Percentiles rank a stretch among this genome's conserved stretches.
phyloP scores from a whole-genome alignment of 2,888 invertebrate genomes.

The Empis livida region DNA sequence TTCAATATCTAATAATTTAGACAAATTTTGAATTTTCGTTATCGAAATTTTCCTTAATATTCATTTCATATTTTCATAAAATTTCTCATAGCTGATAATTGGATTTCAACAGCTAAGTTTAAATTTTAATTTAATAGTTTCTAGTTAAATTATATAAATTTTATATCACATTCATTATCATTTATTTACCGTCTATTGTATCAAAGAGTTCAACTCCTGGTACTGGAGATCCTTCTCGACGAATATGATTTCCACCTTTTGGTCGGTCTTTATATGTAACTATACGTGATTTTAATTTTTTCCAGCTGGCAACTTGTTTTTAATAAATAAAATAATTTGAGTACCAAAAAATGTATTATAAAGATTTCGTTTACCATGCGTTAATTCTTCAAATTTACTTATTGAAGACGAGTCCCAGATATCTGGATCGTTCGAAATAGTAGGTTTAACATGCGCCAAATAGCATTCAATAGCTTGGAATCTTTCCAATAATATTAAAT shows the following conservation, averaged over 20 bases:
- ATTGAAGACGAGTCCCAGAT: constrained; percentile 50
- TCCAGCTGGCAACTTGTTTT: constrained; percentile 66
- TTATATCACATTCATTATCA: too few species aligned
- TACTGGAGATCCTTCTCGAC: constrained; percentile 54
- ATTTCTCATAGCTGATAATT: too few species aligned
- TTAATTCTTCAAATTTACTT: constrained; percentile 54
- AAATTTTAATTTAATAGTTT: too few species aligned
- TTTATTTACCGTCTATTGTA: constrained; percentile 42
- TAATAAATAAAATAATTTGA: constrained; percentile 13
- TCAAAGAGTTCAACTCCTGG: constrained; percentile 68
- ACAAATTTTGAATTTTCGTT: too few species aligned
- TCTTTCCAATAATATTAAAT: constrained; percentile 14
- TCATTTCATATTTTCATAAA: too few species aligned
- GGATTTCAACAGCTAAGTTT: too few species aligned
- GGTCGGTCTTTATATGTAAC: constrained; percentile 54
- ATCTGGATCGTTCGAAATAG: constrained; percentile 32
- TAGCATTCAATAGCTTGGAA: constrained; percentile 79
- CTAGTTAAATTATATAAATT: too few species aligned
- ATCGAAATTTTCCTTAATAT: too few species aligned
- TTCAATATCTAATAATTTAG: too few species aligned
- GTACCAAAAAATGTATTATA: not conserved
- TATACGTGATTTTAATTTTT: constrained; percentile 59
- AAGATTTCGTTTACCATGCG: constrained; percentile 39
- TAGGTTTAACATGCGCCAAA: constrained; percentile 57
- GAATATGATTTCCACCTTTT: constrained; percentile 19